A percentile compares a stretch with the other conserved stretches of the same genome.
phyloP scores from a whole-genome alignment of 2,113 vertebrate genomes.

The Carassius carassius region DNA sequence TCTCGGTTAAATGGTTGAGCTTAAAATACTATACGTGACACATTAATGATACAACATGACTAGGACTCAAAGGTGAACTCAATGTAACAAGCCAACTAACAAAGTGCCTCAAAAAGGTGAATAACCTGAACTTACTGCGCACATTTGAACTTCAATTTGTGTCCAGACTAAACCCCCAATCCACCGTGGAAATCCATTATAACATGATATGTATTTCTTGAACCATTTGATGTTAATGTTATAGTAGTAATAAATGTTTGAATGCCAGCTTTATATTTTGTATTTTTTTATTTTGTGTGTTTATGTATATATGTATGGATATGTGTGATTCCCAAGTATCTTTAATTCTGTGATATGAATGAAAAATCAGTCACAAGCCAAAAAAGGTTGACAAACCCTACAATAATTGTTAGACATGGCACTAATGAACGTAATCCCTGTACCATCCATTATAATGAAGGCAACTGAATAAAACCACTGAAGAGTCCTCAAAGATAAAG shows the following conservation, averaged over 20 bases:
- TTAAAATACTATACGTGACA: background rate
- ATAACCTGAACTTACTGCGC: background rate
- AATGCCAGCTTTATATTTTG: too few species aligned
- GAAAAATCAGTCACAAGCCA: background rate
- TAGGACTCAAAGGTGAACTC: background rate
- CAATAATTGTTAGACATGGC: background rate
- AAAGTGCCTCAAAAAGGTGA: background rate
- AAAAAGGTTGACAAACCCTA: background rate
- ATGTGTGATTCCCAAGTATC: background rate
- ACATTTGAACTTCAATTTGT: background rate
- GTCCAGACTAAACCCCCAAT: background rate
- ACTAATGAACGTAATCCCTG: background rate
- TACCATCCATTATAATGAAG: background rate
- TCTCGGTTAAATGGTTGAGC: background rate
- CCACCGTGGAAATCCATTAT: background rate
- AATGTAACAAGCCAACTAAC: background rate
- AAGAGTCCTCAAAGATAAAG: constrained; percentile 27
- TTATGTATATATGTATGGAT: too few species aligned
- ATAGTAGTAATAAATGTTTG: too few species aligned
- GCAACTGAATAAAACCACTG: background rate
- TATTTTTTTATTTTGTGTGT: too few species aligned
- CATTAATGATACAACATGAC: background rate
- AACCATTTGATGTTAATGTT: too few species aligned
- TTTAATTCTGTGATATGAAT: background rate
- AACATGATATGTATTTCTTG: too few species aligned